Conservation (phyloP, 2,888 invertebrate species). For the Drosophila limbata region DNA sequence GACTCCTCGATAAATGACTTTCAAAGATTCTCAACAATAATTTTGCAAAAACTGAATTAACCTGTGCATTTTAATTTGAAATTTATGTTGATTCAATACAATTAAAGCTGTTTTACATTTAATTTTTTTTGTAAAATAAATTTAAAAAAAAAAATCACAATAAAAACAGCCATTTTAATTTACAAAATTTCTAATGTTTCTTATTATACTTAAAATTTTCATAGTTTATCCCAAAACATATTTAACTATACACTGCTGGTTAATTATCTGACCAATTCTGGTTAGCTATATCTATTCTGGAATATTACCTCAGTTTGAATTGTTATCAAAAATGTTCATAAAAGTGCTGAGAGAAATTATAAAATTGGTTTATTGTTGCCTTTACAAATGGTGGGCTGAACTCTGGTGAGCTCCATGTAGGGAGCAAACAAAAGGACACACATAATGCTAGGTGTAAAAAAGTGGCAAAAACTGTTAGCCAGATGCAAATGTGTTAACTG, state of each 20-base stretch:
- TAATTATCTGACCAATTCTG: slow-evolving; percentile 5
- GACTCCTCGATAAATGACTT: not conserved
- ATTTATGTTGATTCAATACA: not conserved
- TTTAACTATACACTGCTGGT: not conserved
- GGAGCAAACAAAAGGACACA: slow-evolving; percentile 14
- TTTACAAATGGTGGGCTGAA: slow-evolving; percentile 42
- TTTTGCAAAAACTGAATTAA: not conserved
- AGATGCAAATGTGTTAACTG: slow-evolving; percentile 75
- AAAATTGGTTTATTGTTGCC: slow-evolving; percentile 42
- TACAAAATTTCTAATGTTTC: too few species aligned
- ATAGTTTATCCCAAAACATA: not conserved
- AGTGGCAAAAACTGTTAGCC: slow-evolving; percentile 19
- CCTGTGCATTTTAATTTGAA: not conserved
- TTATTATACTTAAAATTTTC: too few species aligned
- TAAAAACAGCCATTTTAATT: too few species aligned
- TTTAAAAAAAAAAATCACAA: too few species aligned
- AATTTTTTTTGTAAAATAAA: not conserved
- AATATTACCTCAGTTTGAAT: slow-evolving; percentile 1
- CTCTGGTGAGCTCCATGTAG: slow-evolving; percentile 10
- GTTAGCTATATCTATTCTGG: slow-evolving; percentile 19
- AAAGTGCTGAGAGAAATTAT: slow-evolving; percentile 16
- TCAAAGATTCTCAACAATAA: not conserved
- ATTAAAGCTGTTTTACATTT: not conserved
- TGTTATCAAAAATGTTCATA: slow-evolving; percentile 6
- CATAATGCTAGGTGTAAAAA: slow-evolving; percentile 1